Percentiles rank a stretch among this genome's conserved stretches.
Conservation (phyloP, 2,113 vertebrate genomes). For the Artemisiospiza belli region DNA sequence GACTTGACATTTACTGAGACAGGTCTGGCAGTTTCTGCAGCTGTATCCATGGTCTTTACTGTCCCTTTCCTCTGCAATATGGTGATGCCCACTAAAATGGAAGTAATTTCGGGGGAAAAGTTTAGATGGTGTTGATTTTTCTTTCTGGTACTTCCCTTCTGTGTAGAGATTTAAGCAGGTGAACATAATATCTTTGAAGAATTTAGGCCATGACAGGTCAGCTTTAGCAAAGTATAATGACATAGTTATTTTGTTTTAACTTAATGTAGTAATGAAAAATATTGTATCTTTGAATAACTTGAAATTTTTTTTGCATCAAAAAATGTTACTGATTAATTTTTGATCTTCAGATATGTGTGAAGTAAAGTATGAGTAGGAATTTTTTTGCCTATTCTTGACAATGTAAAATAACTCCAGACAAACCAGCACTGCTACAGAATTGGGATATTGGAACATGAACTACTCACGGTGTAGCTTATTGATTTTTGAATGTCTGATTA, state of each 20-base stretch:
- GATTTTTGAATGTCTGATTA: constrained; percentile 7
- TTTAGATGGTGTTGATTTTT: neutral
- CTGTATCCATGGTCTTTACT: neutral
- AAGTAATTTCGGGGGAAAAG: neutral
- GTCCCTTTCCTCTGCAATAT: neutral
- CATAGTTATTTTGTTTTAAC: neutral
- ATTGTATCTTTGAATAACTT: neutral
- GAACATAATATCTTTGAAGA: neutral
- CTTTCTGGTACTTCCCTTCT: neutral
- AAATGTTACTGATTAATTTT: neutral
- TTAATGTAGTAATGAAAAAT: neutral
- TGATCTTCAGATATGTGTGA: neutral
- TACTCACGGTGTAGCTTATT: neutral
- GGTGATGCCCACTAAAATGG: neutral
- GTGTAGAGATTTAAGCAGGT: neutral
- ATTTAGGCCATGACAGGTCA: neutral
- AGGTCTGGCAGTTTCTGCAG: neutral
- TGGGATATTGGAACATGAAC: neutral
- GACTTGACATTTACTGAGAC: neutral
- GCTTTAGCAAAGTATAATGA: neutral
- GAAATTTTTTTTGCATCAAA: neutral
- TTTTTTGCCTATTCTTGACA: neutral
- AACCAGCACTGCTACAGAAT: neutral
- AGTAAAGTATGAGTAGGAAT: neutral
- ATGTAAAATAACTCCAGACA: neutral